Base-by-base conservation (phyloP, 1,140 invertebrate species). In the Orussus abietinus region DNA sequence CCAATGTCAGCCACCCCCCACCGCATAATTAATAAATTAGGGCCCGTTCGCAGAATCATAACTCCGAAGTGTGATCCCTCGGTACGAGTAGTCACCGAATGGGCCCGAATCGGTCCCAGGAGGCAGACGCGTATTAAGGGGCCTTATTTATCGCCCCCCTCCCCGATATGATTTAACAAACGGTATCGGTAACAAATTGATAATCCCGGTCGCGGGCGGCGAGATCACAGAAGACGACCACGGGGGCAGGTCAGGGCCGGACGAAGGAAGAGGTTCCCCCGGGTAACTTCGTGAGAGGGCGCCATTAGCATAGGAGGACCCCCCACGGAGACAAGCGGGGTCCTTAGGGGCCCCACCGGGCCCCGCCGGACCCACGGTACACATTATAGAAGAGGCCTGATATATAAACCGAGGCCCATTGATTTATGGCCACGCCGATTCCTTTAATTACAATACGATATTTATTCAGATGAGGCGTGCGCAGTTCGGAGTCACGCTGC, bases 371-470 rank as follows among this genome's bases (percentile, higher is more conserved):
- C 60, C 44, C 64, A 50, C 56, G 62, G 49, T 66, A 65, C 62
- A 56, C 39, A 53, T 57, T 54, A 54, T 62, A 56, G 42, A 45
- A 34, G 47, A 47, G 47, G 43, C 38, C 59, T 68, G 66, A 69
- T 72, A 70, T 70, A 72, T 67, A 72, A 72, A 72, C 69, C 62
- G 54, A 59, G 45, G 34, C 25, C 52, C 59, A 61, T 63, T 69
- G 64, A 72, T 72, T 70, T 72, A 70, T 69, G 61, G 49, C 55
- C 62, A 62, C 56, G 62, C 65, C 64, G 61, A 69, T 72, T 69
- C 69, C 60, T 72, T 72, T 69, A 72, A 72, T 72, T 69, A 72
- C 68, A 71, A 71, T 71, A 69, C 65, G 68, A 71, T 71, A 71
- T 69, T 71, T 71, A 71, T 71, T 71, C 68, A 69, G 65, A 71